A percentile compares a stretch with the other conserved stretches of the same genome.
Evolutionary conservation across 1,140 invertebrate genomes (phyloP).

Genomic region (Lasaia peninsularis): DNA sequence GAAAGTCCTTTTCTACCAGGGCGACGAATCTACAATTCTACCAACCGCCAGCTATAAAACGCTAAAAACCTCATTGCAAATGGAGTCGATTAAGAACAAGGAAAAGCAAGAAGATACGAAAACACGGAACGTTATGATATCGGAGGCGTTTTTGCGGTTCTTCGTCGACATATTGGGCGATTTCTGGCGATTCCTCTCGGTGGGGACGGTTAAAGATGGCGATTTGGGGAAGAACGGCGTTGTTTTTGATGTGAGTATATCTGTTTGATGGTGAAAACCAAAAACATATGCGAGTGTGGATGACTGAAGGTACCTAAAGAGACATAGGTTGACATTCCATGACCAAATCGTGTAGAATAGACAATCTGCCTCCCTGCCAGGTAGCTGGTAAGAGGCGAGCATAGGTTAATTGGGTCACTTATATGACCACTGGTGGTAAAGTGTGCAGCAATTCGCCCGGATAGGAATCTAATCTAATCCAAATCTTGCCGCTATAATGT

Average conservation of each 20-base stretch:
- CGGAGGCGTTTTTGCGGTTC: slow-evolving; percentile 84
- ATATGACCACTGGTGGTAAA: too few species aligned
- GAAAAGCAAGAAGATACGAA: slow-evolving; percentile 52
- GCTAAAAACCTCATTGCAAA: slow-evolving; percentile 80
- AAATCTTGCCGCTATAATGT: too few species aligned
- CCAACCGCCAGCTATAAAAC: slow-evolving; percentile 81
- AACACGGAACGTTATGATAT: slow-evolving; percentile 81
- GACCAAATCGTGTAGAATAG: too few species aligned
- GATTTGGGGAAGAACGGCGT: slow-evolving; percentile 52
- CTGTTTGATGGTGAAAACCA: neutral
- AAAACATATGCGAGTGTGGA: too few species aligned
- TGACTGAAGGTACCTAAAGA: too few species aligned
- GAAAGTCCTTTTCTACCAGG: slow-evolving; percentile 69
- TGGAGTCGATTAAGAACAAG: slow-evolving; percentile 74
- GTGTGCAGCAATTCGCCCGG: too few species aligned
- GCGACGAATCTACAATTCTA: slow-evolving; percentile 83
- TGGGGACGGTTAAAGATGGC: slow-evolving; percentile 41
- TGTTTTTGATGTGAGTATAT: slow-evolving; percentile 63
- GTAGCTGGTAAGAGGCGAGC: too few species aligned
- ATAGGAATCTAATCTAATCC: too few species aligned
- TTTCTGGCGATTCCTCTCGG: slow-evolving; percentile 73
- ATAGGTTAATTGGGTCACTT: too few species aligned
- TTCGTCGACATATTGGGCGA: slow-evolving; percentile 84
- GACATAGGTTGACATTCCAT: too few species aligned
- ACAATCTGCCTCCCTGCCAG: too few species aligned